phyloP scores from a whole-genome alignment of 2,888 invertebrate genomes.

The Cerastis leucographa region DNA sequence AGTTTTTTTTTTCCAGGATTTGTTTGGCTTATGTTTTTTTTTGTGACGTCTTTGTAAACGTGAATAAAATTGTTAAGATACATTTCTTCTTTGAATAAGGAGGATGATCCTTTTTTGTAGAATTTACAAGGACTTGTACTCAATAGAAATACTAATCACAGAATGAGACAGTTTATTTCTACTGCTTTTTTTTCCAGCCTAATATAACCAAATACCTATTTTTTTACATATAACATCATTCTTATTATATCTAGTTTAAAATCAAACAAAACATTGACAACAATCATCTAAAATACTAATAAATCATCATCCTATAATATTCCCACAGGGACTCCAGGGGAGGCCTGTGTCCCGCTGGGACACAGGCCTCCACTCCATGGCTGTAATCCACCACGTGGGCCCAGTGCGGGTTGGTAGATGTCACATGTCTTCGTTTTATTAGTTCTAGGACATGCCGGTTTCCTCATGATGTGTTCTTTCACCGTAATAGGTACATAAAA shows the following conservation, averaged over 20 bases:
- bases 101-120: not conserved
- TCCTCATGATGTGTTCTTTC: too few relatives aligned
- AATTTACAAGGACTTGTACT: not conserved
- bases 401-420: too few relatives aligned
- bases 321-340: too few relatives aligned
- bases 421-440: too few relatives aligned
- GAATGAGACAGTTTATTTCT: not conserved
- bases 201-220: not conserved
- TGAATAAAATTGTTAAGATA: constrained; percentile 25
- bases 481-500: too few relatives aligned
- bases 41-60: constrained; percentile 24
- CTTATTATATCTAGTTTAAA: not conserved
- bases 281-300: not conserved
- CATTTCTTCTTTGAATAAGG: constrained; percentile 7
- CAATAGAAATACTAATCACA: not conserved
- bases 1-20: constrained; percentile 11
- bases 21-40: constrained; percentile 19
- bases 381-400: too few relatives aligned
- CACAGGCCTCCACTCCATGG: too few relatives aligned
- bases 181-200: not conserved
- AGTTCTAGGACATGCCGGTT: too few relatives aligned
- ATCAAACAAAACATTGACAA: not conserved
- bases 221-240: not conserved
- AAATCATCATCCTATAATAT: too few relatives aligned
- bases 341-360: too few relatives aligned